A percentile compares a stretch with the other conserved stretches of the same genome.
These are phyloP conservation scores for Pao palembangensis DNA, from an alignment of 2,113 vertebrate genomes.

Conservation along the genomic window DNA sequence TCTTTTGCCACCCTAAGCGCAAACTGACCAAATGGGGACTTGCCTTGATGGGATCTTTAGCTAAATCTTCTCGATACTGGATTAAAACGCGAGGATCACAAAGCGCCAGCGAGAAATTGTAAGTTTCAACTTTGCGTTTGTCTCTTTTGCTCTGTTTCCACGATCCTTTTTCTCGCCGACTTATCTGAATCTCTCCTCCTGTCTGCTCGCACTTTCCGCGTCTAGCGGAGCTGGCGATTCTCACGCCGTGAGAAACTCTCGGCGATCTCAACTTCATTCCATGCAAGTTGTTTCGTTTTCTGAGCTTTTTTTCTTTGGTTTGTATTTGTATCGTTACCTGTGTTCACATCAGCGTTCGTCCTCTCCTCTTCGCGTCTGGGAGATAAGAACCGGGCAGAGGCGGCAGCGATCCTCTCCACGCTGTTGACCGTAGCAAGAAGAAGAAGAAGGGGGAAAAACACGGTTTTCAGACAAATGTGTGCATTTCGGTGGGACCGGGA, in stretches of 20 bases:
- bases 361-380: constrained; percentile 76
- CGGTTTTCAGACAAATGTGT: constrained; percentile 65
- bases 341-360: constrained; percentile 81
- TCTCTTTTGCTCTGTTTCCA: constrained; percentile 73
- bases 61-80: constrained; percentile 86
- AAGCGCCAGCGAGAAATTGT: constrained; percentile 86
- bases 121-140: constrained; percentile 91
- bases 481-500: constrained; percentile 52
- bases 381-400: constrained; percentile 71
- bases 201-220: constrained; percentile 51
- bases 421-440: constrained; percentile 51
- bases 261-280: constrained; percentile 64
- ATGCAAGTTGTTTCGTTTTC: constrained; percentile 64
- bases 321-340: constrained; percentile 76
- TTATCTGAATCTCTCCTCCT: constrained; percentile 59
- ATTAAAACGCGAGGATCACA: constrained; percentile 86
- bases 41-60: constrained; percentile 91
- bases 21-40: constrained; percentile 82
- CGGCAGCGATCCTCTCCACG: constrained; percentile 75
- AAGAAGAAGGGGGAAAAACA: constrained; percentile 40
- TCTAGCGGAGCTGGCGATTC: constrained; percentile 56
- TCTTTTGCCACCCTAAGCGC: constrained; percentile 83
- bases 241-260: constrained; percentile 53
- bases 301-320: constrained; percentile 19
- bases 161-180: constrained; percentile 69